These are phyloP conservation scores for Halichondria panicea DNA, from an alignment of 37 sponge, comb jelly and placozoan genomes.

Conservation along the genomic window DNA sequence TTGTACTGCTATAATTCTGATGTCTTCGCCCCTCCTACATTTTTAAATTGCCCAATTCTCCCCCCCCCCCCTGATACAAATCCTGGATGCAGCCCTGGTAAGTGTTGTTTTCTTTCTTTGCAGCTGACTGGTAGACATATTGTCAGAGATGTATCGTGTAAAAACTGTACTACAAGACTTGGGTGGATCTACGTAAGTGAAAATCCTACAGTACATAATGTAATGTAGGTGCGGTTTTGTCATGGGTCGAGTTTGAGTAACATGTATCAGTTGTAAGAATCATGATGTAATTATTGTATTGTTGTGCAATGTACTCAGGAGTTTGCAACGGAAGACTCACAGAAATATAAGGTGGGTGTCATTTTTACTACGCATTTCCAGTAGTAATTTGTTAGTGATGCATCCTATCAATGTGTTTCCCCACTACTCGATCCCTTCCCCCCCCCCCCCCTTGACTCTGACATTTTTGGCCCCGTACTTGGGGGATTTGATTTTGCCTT, in stretches of 20 bases:
- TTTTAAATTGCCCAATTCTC: too few species aligned
- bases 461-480: too few species aligned
- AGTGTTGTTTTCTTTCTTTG: background rate
- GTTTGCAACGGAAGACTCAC: conserved; percentile 95
- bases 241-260: too few species aligned
- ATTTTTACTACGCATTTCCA: background rate
- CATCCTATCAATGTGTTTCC: too few species aligned
- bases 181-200: conserved; percentile 97
- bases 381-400: too few species aligned
- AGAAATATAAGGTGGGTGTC: conserved; percentile 88
- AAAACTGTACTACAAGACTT: conserved; percentile 86
- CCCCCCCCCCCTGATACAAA: too few species aligned
- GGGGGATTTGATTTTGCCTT: too few species aligned
- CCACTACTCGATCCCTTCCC: background rate
- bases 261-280: background rate
- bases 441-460: background rate
- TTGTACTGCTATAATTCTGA: too few species aligned
- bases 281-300: background rate
- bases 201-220: too few species aligned
- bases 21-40: too few species aligned
- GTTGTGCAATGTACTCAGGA: conserved; percentile 52
- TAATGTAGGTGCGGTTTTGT: background rate
- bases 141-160: conserved; percentile 96
- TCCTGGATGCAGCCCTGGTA: background rate
- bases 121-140: conserved; percentile 90